phyloP scores from a whole-genome alignment of 2,797 vertebrate genomes.

The Myripristis murdjan region DNA sequence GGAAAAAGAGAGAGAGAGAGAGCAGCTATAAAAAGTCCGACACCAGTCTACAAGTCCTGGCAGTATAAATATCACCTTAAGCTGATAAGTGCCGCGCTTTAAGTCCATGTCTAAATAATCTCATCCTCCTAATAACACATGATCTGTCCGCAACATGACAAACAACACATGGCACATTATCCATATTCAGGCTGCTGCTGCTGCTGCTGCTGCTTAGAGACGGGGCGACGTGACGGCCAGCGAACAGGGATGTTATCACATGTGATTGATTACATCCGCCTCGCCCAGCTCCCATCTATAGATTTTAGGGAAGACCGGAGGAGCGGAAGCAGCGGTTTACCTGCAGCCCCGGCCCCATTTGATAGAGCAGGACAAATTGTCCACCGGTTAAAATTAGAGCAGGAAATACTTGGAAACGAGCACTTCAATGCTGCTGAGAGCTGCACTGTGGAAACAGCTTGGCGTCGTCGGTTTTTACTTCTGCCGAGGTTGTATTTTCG shows the following conservation, averaged over 20 bases:
- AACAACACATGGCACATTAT: conserved; percentile 17
- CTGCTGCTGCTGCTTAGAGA: too few relatives aligned
- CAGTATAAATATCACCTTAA: conserved; percentile 74
- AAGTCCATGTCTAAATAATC: conserved; percentile 68
- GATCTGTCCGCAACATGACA: conserved; percentile 17
- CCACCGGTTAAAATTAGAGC: conserved; percentile 48
- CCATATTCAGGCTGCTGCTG: neutral
- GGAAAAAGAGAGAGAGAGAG: conserved; percentile 31
- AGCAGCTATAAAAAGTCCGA: conserved; percentile 46
- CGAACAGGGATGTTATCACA: conserved; percentile 5
- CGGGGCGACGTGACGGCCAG: too few relatives aligned
- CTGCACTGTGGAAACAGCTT: too few relatives aligned
- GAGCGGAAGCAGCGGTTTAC: conserved; percentile 52
- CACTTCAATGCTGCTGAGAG: conserved; percentile 39
- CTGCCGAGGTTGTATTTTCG: too few relatives aligned
- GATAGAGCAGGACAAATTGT: conserved; percentile 45
- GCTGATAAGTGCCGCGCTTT: conserved; percentile 60
- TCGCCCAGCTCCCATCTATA: neutral
- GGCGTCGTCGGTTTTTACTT: too few relatives aligned
- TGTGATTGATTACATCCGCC: conserved; percentile 4
- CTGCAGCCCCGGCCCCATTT: conserved; percentile 1
- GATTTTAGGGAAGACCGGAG: conserved; percentile 25
- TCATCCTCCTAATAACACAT: conserved; percentile 54
- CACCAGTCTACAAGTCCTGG: conserved; percentile 48
- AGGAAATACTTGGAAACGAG: conserved; percentile 47